Evolutionary conservation across 2,888 invertebrate species (phyloP).

Genomic region (Tanaodytes sp.): DNA sequence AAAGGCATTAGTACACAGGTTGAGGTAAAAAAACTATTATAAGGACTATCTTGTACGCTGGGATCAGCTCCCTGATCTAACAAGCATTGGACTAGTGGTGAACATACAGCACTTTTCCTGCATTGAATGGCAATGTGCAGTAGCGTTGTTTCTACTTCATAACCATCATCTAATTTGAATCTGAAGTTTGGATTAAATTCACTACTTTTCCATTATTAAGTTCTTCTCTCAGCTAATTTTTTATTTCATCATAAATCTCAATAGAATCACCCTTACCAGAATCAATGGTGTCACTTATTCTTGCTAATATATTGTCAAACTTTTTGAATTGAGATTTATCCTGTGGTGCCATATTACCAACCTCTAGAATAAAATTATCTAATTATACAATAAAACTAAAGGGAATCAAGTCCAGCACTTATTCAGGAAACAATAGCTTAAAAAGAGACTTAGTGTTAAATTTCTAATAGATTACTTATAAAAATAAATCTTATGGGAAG

Average conservation of each 20-base stretch:
- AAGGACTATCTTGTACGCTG: conserved; percentile 3
- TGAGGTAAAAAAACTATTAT: conserved; percentile 16
- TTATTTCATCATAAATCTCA: conserved; percentile 11
- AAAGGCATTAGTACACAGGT: conserved; percentile 21
- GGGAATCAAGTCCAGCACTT: conserved; percentile 11
- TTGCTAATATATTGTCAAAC: conserved; percentile 11
- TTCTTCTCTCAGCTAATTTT: conserved; percentile 11
- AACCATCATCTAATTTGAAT: conserved; percentile 4
- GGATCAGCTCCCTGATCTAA: conserved; percentile 2
- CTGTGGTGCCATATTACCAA: conserved; percentile 5
- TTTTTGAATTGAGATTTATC: conserved; percentile 9
- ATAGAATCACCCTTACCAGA: conserved; percentile 10
- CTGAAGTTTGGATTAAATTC: conserved; percentile 5
- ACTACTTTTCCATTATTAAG: conserved; percentile 8
- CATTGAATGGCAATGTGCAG: conserved; percentile 4
- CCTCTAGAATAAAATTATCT: conserved; percentile 4
- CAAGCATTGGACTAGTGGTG: conserved; percentile 3
- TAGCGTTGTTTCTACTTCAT: conserved; percentile 5
- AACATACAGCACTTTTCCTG: conserved; percentile 1
- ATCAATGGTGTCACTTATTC: conserved; percentile 11
- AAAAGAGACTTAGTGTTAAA: conserved; percentile 21
- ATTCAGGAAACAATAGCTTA: conserved; percentile 14
- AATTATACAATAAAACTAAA: conserved; percentile 11
- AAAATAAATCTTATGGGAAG: conserved; percentile 22
- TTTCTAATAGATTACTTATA: conserved; percentile 20